phyloP scores from a whole-genome alignment of 1,140 invertebrate genomes.

The Nylanderia fulva region DNA sequence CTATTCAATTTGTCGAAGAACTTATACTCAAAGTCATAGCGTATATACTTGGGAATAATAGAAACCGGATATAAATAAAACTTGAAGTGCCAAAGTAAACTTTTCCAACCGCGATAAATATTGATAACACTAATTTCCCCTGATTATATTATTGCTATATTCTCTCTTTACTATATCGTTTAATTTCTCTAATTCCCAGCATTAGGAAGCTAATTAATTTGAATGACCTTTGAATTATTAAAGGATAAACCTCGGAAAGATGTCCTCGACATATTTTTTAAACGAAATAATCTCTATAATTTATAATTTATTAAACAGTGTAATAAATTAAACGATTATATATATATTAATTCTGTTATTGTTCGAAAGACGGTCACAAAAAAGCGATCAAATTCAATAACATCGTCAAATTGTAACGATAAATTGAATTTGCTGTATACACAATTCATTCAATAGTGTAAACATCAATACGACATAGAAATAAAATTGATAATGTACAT shows the following conservation, averaged over 20 bases:
- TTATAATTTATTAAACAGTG: conserved; percentile 1
- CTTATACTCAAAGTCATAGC: not conserved
- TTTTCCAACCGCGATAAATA: not conserved
- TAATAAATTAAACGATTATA: not conserved
- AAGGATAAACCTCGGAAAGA: conserved; percentile 3
- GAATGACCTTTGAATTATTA: conserved; percentile 14
- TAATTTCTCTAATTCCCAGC: not conserved
- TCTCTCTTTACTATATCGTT: conserved; percentile 29
- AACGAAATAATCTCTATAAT: too few species aligned
- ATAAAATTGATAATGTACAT: too few species aligned
- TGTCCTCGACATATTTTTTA: not conserved
- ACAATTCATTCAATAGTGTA: not conserved
- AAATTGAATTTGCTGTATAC: not conserved
- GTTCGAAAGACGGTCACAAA: not conserved
- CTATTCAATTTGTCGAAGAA: not conserved
- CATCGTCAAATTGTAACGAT: not conserved
- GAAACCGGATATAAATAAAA: not conserved
- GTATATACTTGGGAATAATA: not conserved
- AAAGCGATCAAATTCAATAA: not conserved
- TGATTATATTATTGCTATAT: not conserved
- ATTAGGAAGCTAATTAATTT: conserved; percentile 54
- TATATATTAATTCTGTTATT: not conserved
- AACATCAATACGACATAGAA: not conserved
- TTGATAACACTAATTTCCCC: conserved; percentile 26
- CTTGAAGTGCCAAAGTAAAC: not conserved